Evolutionary conservation across 2,113 vertebrate genomes (phyloP).

Genomic region (Peromyscus maniculatus): DNA sequence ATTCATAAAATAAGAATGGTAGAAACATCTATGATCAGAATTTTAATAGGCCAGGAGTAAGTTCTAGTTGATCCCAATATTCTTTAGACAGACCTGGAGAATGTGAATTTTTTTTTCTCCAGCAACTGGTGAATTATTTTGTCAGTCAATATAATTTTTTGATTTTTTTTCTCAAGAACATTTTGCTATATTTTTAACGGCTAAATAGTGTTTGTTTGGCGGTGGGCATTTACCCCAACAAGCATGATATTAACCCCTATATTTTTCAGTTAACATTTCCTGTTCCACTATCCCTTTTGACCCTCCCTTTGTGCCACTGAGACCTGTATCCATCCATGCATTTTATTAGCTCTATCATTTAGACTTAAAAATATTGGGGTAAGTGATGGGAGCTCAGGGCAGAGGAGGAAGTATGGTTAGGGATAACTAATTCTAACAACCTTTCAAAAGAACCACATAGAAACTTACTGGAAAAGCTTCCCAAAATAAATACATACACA

Average conservation of each 20-base stretch:
- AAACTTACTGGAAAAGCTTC: neutral
- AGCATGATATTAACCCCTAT: neutral
- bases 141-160: neutral
- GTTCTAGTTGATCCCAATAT: neutral
- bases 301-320: neutral
- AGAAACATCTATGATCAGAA: slow-evolving; percentile 2
- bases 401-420: neutral
- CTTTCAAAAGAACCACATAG: neutral
- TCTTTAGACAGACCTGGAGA: slow-evolving; percentile 16
- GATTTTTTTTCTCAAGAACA: neutral
- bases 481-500: neutral
- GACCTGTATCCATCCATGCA: neutral
- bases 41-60: slow-evolving; percentile 31
- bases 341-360: neutral
- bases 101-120: neutral
- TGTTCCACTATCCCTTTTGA: neutral
- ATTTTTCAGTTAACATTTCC: neutral
- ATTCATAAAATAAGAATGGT: neutral
- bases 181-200: neutral
- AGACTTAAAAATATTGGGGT: neutral
- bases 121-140: neutral
- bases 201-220: neutral
- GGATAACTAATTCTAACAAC: too few species aligned
- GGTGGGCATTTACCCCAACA: neutral
- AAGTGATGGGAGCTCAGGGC: neutral